Evolutionary conservation across 1,140 invertebrate genomes (phyloP), one percentile per base, ranked within the genome.

Genomic region (Hermatobates lingyangjiaoensis): DNA sequence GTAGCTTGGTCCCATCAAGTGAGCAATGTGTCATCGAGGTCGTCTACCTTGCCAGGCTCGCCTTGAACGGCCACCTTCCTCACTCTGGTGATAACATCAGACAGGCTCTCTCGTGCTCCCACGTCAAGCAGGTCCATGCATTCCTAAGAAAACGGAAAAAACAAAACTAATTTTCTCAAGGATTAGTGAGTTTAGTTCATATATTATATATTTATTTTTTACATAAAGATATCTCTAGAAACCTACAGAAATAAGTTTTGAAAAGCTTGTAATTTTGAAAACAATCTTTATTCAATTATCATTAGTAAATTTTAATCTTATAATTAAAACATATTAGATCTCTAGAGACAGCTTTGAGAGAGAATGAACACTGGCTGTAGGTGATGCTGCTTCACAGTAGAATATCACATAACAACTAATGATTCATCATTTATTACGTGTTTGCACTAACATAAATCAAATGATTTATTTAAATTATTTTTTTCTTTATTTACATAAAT

Each of bases 11-110:
- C n/a, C n/a, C n/a, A 53, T 58, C 76, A 84, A 63, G 76, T 80
- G 58, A 91, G 72, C 61, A 94, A 68, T 24, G 90, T 93, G 63
- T 89, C 87, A 66, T 94, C 91, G 52, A 94, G 73, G 61, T 91
- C 85, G 64, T 93, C 88, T 61, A 87, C 79, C 62, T 87, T 85
- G 53, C 80, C 78, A 64, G 88, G 81, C 12, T 80, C 71, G 60
- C 84, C 81, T 23, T 71, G 72, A 20, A 78, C 68, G 18, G 81
- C 72, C 68, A 86, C 87, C 50, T 75, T 74, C 52, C 87, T 66
- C 24, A 60, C 81, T 73, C 87, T 87, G 54, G 79, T 82, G 45
- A 92, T 81, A 21, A 92, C 88, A 66, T 96, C 91, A 49, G 71
- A 76, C 50, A 96, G 66, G 3, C 88, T 82, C 61, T 95, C 90